These are phyloP conservation scores for Tachystola acroxantha DNA, from an alignment of 2,888 invertebrate genomes.

Conservation along the genomic window DNA sequence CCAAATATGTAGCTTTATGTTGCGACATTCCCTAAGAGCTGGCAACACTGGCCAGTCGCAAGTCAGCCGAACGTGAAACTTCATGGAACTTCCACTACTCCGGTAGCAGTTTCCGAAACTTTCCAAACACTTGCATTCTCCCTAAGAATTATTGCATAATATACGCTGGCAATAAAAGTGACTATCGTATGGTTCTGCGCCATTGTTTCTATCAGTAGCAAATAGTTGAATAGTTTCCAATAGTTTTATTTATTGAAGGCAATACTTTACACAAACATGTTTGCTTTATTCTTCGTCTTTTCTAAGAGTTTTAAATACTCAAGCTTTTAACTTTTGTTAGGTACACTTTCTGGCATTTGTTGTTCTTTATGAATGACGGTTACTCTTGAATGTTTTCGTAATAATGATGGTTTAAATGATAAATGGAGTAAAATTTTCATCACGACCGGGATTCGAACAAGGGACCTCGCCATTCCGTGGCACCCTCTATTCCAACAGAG, in stretches of 20 bases:
- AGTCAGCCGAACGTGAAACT: slow-evolving; percentile 41
- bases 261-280: too few relatives aligned
- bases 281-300: too few relatives aligned
- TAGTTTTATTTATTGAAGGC: background rate
- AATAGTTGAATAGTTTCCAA: slow-evolving; percentile 10
- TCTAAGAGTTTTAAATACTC: too few relatives aligned
- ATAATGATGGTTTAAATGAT: too few relatives aligned
- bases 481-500: too few relatives aligned
- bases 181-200: slow-evolving; percentile 44
- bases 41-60: slow-evolving; percentile 19
- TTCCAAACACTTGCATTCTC: slow-evolving; percentile 57
- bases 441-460: too few relatives aligned
- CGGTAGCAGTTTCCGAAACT: slow-evolving; percentile 36
- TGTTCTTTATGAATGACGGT: too few relatives aligned
- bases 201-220: slow-evolving; percentile 51
- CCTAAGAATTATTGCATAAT: slow-evolving; percentile 60
- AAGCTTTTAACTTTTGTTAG: too few relatives aligned
- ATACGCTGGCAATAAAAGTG: slow-evolving; percentile 51
- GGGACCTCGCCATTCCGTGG: too few relatives aligned
- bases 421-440: too few relatives aligned
- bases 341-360: too few relatives aligned
- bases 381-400: too few relatives aligned
- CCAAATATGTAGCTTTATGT: background rate
- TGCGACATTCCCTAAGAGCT: background rate
- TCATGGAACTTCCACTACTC: slow-evolving; percentile 29